A percentile compares a stretch with the other conserved stretches of the same genome.
Conservation (phyloP, 2,888 invertebrate genomes). For the Ariolimax columbianus region DNA sequence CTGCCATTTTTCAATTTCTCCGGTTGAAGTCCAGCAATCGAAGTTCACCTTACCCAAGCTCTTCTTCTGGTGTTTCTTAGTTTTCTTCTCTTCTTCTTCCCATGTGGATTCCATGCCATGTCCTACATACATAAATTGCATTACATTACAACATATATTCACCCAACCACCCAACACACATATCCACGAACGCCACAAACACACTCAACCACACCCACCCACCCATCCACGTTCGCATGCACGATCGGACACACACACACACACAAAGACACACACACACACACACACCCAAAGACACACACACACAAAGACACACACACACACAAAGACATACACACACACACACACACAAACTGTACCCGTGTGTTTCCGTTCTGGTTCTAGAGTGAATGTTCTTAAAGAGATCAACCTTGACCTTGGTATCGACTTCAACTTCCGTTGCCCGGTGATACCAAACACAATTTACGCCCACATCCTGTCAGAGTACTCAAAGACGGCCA, state of each 20-base stretch:
- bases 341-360: not conserved
- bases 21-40: too few relatives aligned
- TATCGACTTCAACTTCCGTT: slow-evolving; percentile 67
- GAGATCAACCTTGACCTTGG: slow-evolving; percentile 66
- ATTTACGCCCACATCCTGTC: slow-evolving; percentile 68
- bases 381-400: slow-evolving; percentile 62
- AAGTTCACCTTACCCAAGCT: too few relatives aligned
- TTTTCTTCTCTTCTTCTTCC: too few relatives aligned
- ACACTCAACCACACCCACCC: not conserved
- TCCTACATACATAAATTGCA: not conserved
- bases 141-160: too few relatives aligned
- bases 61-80: too few relatives aligned
- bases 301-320: not conserved
- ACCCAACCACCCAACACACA: not conserved
- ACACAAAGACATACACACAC: not conserved
- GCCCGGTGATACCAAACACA: slow-evolving; percentile 67
- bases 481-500: slow-evolving; percentile 65
- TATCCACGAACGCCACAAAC: not conserved
- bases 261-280: not conserved
- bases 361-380: not conserved
- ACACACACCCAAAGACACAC: not conserved
- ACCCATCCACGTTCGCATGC: too few relatives aligned
- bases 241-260: too few relatives aligned
- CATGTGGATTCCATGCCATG: too few relatives aligned
- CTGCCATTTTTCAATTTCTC: too few relatives aligned